These are phyloP conservation scores for Brachyopa scutellaris DNA, from an alignment of 2,888 invertebrate species.

Conservation along the genomic window DNA sequence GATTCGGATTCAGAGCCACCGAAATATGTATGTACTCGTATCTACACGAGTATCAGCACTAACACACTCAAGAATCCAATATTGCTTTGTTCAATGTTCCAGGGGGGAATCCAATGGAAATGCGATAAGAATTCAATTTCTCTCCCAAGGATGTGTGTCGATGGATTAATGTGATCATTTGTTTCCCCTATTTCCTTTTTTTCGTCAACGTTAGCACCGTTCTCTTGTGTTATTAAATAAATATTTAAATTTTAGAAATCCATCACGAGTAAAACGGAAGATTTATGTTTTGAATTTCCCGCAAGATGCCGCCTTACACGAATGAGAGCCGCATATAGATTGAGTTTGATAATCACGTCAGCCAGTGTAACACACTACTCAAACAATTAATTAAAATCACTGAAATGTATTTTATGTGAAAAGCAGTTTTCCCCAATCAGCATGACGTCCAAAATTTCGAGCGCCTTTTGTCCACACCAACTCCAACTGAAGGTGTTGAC, in stretches of 20 bases:
- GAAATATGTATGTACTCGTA: not conserved
- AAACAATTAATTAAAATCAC: not conserved
- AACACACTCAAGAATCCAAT: conserved; percentile 25
- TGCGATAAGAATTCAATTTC: conserved; percentile 61
- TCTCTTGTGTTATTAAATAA: not conserved
- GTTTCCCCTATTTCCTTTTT: not conserved
- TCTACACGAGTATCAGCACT: not conserved
- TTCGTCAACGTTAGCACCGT: not conserved
- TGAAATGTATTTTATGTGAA: not conserved
- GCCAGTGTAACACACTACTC: too few species aligned
- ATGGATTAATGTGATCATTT: conserved; percentile 46
- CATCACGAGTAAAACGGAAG: not conserved
- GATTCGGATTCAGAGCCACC: conserved; percentile 10
- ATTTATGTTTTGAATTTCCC: too few species aligned
- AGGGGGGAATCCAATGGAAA: conserved; percentile 36
- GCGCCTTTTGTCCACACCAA: not conserved
- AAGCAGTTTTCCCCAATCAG: not conserved
- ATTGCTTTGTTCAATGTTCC: conserved; percentile 39
- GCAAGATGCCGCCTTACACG: too few species aligned
- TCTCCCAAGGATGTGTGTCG: conserved; percentile 30
- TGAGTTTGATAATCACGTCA: too few species aligned
- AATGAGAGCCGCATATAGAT: too few species aligned
- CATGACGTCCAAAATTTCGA: not conserved
- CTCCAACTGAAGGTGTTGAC: not conserved
- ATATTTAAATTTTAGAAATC: conserved; percentile 6